These are phyloP conservation scores for Andinoacara biseriatus DNA, from an alignment of 2,113 vertebrate species.

Conservation along the genomic window DNA sequence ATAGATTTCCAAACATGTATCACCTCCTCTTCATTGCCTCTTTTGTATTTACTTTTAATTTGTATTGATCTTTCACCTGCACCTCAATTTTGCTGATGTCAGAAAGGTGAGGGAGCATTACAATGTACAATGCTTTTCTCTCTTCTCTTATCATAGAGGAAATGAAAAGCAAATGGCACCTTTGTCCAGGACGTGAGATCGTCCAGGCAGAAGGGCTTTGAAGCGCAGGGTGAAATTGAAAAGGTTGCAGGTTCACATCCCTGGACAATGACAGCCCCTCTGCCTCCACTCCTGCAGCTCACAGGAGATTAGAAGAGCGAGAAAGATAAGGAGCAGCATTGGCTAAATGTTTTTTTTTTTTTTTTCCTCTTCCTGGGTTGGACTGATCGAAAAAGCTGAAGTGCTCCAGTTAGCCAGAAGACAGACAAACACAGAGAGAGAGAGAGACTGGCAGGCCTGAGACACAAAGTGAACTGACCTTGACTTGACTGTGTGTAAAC, in stretches of 20 bases:
- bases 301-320: conserved; percentile 79
- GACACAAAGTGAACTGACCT: conserved; percentile 76
- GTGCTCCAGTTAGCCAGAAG: conserved; percentile 69
- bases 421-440: conserved; percentile 67
- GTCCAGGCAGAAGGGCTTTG: conserved; percentile 80
- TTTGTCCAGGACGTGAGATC: conserved; percentile 80
- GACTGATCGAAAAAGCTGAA: conserved; percentile 72
- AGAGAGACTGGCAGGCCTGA: conserved; percentile 54
- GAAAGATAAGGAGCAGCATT: conserved; percentile 79
- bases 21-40: conserved; percentile 53
- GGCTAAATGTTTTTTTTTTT: conserved; percentile 69
- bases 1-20: conserved; percentile 76
- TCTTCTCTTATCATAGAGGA: conserved; percentile 77
- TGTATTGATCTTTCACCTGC: conserved; percentile 80
- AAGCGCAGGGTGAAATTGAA: conserved; percentile 81
- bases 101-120: conserved; percentile 83
- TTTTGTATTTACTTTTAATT: conserved; percentile 91
- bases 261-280: conserved; percentile 81
- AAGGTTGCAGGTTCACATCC: conserved; percentile 84
- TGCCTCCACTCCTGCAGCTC: conserved; percentile 75
- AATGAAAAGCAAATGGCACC: conserved; percentile 88
- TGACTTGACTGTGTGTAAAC: conserved; percentile 69
- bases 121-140: conserved; percentile 83
- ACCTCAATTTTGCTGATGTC: conserved; percentile 82
- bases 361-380: conserved; percentile 24